phyloP scores from a whole-genome alignment of 1,140 invertebrate species.

The Dendroctonus valens region DNA sequence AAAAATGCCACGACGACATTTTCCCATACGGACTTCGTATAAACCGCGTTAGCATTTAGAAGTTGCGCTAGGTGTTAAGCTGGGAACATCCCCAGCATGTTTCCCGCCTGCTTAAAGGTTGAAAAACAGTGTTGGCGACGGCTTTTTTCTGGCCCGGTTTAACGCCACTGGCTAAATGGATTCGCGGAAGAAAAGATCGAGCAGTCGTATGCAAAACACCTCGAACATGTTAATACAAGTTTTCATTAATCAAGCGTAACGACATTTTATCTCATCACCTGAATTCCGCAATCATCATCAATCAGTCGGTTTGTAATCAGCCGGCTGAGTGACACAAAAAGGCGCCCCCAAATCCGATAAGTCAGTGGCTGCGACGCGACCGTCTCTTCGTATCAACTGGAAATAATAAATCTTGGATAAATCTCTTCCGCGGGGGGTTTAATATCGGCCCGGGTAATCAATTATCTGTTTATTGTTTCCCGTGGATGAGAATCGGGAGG shows the following conservation, averaged over 20 bases:
- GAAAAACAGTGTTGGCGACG: too few species aligned
- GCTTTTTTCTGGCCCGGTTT: too few species aligned
- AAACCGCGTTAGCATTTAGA: too few species aligned
- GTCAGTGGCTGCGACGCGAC: conserved; percentile 5
- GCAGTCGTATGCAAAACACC: conserved; percentile 6
- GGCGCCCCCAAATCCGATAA: conserved; percentile 23
- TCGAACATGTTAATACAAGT: conserved; percentile 15
- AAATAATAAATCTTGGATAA: conserved; percentile 28
- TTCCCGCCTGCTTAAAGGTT: too few species aligned
- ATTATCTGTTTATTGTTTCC: conserved; percentile 22
- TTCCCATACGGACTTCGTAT: too few species aligned
- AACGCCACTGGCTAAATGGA: too few species aligned
- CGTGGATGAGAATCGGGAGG: neutral
- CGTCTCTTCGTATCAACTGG: conserved; percentile 10
- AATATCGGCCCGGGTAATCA: conserved; percentile 17
- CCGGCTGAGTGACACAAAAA: conserved; percentile 18
- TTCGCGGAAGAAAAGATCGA: too few species aligned
- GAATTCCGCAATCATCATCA: conserved; percentile 28
- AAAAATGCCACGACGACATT: too few species aligned
- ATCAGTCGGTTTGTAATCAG: conserved; percentile 24
- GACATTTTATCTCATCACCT: conserved; percentile 23
- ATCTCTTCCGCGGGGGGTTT: conserved; percentile 10
- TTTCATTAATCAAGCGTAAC: conserved; percentile 22
- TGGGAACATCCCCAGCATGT: too few species aligned
- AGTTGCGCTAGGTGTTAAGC: too few species aligned